Conservation (phyloP, 2,113 vertebrate genomes). For the Eulacestoma nigropectus region DNA sequence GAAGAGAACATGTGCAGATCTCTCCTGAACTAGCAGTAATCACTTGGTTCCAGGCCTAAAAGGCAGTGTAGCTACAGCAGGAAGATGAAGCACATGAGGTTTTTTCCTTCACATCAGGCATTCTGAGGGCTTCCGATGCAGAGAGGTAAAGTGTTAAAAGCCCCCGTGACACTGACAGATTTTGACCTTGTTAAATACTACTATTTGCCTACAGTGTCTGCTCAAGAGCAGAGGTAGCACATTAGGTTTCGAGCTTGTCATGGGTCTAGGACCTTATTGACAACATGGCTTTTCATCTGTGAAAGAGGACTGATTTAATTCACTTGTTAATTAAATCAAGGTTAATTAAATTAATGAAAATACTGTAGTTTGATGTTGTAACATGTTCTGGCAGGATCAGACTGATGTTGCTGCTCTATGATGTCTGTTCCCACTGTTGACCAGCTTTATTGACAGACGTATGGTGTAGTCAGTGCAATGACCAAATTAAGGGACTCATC, state of each 20-base stretch:
- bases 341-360: slow-evolving; percentile 9
- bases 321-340: slow-evolving; percentile 5
- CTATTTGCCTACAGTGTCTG: not conserved
- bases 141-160: not conserved
- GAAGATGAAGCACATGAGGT: not conserved
- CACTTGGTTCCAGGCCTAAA: not conserved
- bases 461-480: not conserved
- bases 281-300: not conserved
- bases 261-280: not conserved
- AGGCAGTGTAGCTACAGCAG: not conserved
- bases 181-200: not conserved
- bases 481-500: not conserved
- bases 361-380: not conserved
- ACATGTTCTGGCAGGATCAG: not conserved
- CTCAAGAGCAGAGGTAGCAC: not conserved
- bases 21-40: not conserved
- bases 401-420: not conserved
- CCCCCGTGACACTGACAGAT: not conserved
- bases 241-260: not conserved
- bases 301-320: not conserved
- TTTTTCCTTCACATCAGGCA: not conserved
- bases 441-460: not conserved
- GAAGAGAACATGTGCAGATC: not conserved
- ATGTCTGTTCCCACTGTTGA: not conserved
- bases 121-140: not conserved